A percentile compares a stretch with the other conserved stretches of the same genome.
Conservation (phyloP, 2,113 vertebrate species). For the Picathartes gymnocephalus region DNA sequence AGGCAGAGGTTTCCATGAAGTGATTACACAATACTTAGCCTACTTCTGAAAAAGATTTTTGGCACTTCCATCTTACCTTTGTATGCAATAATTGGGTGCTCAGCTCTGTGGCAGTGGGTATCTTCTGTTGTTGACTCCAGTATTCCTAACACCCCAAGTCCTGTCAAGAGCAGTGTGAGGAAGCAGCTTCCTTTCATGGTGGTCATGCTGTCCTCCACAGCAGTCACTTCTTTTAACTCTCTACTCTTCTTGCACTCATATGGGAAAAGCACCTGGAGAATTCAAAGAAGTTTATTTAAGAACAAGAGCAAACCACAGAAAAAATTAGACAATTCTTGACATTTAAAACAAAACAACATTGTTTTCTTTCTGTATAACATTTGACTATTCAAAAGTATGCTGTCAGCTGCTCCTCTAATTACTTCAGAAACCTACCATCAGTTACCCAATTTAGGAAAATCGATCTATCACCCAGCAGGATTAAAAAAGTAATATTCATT, state of each 20-base stretch:
- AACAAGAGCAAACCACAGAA: neutral
- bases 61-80: slow-evolving; percentile 75
- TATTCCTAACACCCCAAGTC: slow-evolving; percentile 81
- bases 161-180: slow-evolving; percentile 77
- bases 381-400: neutral
- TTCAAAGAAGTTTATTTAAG: neutral
- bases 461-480: neutral
- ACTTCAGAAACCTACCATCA: neutral
- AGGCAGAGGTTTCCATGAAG: neutral
- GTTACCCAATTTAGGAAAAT: neutral
- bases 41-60: neutral
- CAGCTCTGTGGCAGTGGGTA: slow-evolving; percentile 79
- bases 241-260: slow-evolving; percentile 72
- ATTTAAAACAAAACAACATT: neutral
- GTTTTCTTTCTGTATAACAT: neutral
- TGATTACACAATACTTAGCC: neutral
- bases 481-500: neutral
- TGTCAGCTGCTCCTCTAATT: neutral
- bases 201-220: slow-evolving; percentile 71
- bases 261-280: slow-evolving; percentile 75
- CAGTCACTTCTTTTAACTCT: slow-evolving; percentile 76
- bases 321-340: neutral
- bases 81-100: slow-evolving; percentile 86
- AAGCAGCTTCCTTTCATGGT: slow-evolving; percentile 71
- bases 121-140: slow-evolving; percentile 66